Conservation (phyloP, 2,888 invertebrate genomes). For the Rhagophthalmus giganteus region DNA sequence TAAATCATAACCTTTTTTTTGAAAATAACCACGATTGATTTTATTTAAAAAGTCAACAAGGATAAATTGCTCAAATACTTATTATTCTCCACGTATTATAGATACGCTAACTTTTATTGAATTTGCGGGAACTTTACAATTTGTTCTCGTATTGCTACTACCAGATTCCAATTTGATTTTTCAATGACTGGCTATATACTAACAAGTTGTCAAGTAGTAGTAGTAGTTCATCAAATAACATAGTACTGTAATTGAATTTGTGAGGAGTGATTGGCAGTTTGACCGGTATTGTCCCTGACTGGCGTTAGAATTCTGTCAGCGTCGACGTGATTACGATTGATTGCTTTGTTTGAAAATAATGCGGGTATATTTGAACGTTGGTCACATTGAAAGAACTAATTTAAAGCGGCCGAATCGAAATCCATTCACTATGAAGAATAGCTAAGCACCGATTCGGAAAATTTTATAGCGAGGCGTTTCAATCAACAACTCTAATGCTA, state of each 20-base stretch:
- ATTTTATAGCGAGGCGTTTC: neutral
- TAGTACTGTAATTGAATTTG: constrained; percentile 25
- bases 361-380: constrained; percentile 9
- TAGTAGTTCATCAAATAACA: constrained; percentile 22
- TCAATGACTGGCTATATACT: too few relatives aligned
- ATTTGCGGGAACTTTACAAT: too few relatives aligned
- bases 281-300: constrained; percentile 22
- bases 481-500: too few relatives aligned
- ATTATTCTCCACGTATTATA: too few relatives aligned
- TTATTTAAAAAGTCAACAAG: too few relatives aligned
- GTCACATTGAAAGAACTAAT: constrained; percentile 13
- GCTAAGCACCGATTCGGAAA: neutral
- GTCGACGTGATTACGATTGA: constrained; percentile 23
- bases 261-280: constrained; percentile 25
- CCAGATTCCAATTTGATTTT: too few relatives aligned
- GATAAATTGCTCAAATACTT: too few relatives aligned
- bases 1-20: too few relatives aligned
- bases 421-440: constrained; percentile 3
- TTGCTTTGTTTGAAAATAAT: constrained; percentile 26
- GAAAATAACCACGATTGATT: too few relatives aligned
- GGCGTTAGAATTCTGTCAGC: constrained; percentile 19
- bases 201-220: constrained; percentile 28
- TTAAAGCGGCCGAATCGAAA: constrained; percentile 8
- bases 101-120: too few relatives aligned
- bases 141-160: too few relatives aligned